A percentile compares a stretch with the other conserved stretches of the same genome.
These are phyloP conservation scores for Pristionchus japonicus DNA, from an alignment of 2,888 invertebrate genomes.

Conservation along the genomic window DNA sequence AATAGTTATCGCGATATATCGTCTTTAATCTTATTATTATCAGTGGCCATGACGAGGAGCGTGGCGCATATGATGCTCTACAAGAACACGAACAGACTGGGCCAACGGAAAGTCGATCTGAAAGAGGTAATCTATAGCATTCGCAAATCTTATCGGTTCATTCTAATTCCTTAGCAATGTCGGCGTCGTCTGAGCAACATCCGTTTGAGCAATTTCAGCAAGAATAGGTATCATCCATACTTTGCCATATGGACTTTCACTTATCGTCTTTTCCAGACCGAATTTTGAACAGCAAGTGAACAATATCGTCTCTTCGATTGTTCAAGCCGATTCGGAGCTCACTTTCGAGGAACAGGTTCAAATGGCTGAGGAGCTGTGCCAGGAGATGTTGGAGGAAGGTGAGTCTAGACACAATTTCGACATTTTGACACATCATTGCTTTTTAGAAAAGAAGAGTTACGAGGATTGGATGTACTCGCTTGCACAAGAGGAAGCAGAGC, in stretches of 20 bases:
- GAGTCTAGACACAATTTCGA: not conserved
- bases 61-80: conserved; percentile 31
- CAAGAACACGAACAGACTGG: conserved; percentile 22
- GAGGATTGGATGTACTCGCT: not conserved
- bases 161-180: not conserved
- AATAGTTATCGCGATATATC: too few species aligned
- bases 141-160: not conserved
- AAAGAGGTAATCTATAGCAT: not conserved
- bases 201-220: not conserved
- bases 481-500: conserved; percentile 10
- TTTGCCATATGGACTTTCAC: not conserved
- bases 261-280: not conserved
- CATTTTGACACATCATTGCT: not conserved
- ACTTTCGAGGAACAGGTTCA: conserved; percentile 21
- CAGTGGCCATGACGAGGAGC: not conserved
- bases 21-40: not conserved
- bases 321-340: not conserved
- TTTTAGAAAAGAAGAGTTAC: not conserved
- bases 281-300: not conserved
- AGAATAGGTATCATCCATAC: not conserved
- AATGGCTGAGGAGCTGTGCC: conserved; percentile 9
- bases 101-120: conserved; percentile 9
- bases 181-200: not conserved
- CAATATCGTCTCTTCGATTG: not conserved
- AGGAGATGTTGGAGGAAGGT: conserved; percentile 24